Evolutionary conservation across 1,140 invertebrate genomes (phyloP).

Genomic region (Drosophila tropicalis): DNA sequence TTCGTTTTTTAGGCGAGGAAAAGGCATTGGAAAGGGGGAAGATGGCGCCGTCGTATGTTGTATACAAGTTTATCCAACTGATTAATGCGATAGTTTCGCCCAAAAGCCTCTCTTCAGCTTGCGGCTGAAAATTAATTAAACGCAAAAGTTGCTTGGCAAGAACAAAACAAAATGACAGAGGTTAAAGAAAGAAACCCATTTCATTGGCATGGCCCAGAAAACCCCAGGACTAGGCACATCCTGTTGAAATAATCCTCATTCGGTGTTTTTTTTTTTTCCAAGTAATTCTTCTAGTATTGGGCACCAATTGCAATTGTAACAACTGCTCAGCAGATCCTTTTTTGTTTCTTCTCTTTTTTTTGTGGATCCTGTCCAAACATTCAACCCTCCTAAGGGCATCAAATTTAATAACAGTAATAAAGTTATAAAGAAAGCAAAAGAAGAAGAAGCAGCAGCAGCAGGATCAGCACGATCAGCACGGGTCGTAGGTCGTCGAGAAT

Average conservation of each 20-base stretch:
- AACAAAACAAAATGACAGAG: background rate
- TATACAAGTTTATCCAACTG: slow-evolving; percentile 48
- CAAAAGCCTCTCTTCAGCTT: slow-evolving; percentile 31
- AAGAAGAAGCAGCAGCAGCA: slow-evolving; percentile 4
- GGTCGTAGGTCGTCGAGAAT: slow-evolving; percentile 32
- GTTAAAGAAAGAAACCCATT: background rate
- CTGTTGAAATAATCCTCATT: slow-evolving; percentile 6
- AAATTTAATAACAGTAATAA: slow-evolving; percentile 79
- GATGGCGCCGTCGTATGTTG: background rate
- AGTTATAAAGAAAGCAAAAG: slow-evolving; percentile 44
- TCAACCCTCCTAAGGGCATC: slow-evolving; percentile 56
- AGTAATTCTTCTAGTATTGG: slow-evolving; percentile 20
- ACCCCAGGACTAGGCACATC: background rate
- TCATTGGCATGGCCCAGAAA: background rate
- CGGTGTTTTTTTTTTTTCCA: background rate
- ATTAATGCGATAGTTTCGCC: slow-evolving; percentile 77
- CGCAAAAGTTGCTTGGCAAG: background rate
- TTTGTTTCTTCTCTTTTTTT: slow-evolving; percentile 37
- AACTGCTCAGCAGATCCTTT: slow-evolving; percentile 18
- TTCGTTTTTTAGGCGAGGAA: slow-evolving; percentile 22
- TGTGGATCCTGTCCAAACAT: slow-evolving; percentile 45
- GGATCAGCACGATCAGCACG: slow-evolving; percentile 7
- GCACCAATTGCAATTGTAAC: slow-evolving; percentile 46
- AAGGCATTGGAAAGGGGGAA: background rate
- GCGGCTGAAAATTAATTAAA: slow-evolving; percentile 67